phyloP scores from a whole-genome alignment of 2,888 invertebrate species.

The Brachylomia viminalis region DNA sequence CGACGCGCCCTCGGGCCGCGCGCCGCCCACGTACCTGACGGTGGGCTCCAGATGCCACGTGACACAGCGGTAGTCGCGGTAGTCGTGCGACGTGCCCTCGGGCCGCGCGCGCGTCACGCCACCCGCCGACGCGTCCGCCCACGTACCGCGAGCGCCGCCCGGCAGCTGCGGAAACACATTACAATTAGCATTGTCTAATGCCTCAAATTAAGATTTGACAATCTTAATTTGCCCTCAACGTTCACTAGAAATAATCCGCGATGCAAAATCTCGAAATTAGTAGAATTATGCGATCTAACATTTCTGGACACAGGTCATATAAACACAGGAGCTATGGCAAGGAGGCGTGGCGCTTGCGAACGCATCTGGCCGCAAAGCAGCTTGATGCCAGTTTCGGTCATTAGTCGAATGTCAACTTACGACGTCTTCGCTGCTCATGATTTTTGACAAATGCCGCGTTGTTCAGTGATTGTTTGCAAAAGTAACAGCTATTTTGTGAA shows the following conservation, averaged over 20 bases:
- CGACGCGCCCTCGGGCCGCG: conserved; percentile 40
- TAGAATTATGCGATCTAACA: not conserved
- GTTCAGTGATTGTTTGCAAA: too few species aligned
- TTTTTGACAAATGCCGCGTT: too few species aligned
- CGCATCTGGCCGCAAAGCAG: too few species aligned
- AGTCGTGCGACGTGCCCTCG: conserved; percentile 51
- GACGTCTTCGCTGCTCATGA: too few species aligned
- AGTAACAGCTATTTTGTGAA: too few species aligned
- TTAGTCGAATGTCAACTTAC: too few species aligned
- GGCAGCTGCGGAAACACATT: conserved; percentile 72
- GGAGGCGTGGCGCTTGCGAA: too few species aligned
- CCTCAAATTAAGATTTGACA: too few species aligned
- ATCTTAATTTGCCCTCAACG: too few species aligned
- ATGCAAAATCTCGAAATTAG: not conserved
- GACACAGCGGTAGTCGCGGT: conserved; percentile 46
- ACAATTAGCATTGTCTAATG: not conserved
- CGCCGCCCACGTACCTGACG: not conserved
- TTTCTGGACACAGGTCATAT: too few species aligned
- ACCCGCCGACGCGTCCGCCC: conserved; percentile 57
- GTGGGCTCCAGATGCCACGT: conserved; percentile 94
- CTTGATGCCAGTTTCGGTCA: too few species aligned
- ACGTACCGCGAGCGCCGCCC: conserved; percentile 69
- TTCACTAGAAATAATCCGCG: not conserved
- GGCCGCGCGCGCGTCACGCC: conserved; percentile 3
- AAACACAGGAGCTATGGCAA: too few species aligned